Evolutionary conservation across 2,797 vertebrate genomes (phyloP).

Genomic region (Syngnathus acus): DNA sequence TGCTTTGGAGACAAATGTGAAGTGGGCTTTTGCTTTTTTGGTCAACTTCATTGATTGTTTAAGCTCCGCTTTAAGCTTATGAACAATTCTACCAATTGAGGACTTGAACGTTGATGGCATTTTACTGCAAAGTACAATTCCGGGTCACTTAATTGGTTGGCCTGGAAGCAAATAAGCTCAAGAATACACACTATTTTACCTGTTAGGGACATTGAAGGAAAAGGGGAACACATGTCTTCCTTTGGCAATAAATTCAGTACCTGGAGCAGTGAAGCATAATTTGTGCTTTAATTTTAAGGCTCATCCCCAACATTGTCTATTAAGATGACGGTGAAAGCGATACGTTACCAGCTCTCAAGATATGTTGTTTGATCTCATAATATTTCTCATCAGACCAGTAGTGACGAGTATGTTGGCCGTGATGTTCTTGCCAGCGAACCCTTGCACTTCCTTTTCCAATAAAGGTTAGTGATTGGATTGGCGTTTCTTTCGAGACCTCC

Average conservation of each 20-base stretch:
- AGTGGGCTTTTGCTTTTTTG: slow-evolving; percentile 38
- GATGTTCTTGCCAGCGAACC: slow-evolving; percentile 4
- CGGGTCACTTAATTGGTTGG: neutral
- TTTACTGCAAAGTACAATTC: slow-evolving; percentile 36
- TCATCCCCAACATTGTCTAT: neutral
- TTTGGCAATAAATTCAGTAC: slow-evolving; percentile 32
- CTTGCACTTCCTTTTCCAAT: neutral
- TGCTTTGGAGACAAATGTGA: slow-evolving; percentile 56
- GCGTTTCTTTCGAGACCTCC: slow-evolving; percentile 7
- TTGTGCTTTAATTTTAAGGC: neutral
- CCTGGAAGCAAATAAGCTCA: neutral
- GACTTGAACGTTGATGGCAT: slow-evolving; percentile 59
- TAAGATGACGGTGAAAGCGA: neutral
- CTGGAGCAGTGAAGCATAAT: slow-evolving; percentile 24
- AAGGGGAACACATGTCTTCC: slow-evolving; percentile 61
- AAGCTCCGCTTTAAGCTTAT: slow-evolving; percentile 57
- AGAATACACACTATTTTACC: slow-evolving; percentile 27
- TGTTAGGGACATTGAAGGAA: slow-evolving; percentile 54
- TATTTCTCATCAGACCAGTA: slow-evolving; percentile 7
- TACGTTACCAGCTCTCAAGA: slow-evolving; percentile 3
- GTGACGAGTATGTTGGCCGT: neutral
- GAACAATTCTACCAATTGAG: slow-evolving; percentile 41
- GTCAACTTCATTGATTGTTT: slow-evolving; percentile 48
- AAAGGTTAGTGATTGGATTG: slow-evolving; percentile 2
- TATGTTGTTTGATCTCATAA: slow-evolving; percentile 8